These are phyloP conservation scores for Cosmopolites sordidus DNA, from an alignment of 2,888 invertebrate genomes.

Conservation along the genomic window DNA sequence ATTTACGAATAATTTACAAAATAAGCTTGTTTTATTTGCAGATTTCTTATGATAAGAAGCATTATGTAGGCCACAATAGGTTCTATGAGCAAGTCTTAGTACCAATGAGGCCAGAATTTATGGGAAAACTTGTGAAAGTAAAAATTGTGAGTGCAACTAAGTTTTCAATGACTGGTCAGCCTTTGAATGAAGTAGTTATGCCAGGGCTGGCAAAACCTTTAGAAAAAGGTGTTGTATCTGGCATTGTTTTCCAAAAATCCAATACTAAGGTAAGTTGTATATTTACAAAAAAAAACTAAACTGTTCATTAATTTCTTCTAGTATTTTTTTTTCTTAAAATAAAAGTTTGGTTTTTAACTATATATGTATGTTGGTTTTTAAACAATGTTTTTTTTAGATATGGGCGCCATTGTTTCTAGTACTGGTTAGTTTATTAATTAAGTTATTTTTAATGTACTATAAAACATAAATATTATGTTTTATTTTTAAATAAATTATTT, in stretches of 20 bases:
- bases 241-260: conserved; percentile 37
- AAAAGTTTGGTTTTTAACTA: too few relatives aligned
- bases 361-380: too few relatives aligned
- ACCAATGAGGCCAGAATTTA: conserved; percentile 68
- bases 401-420: not conserved
- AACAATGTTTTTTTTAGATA: not conserved
- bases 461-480: too few relatives aligned
- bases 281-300: too few relatives aligned
- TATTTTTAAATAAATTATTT: too few relatives aligned
- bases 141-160: conserved; percentile 65
- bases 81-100: conserved; percentile 90
- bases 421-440: not conserved
- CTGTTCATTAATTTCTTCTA: too few relatives aligned
- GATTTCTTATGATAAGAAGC: conserved; percentile 80
- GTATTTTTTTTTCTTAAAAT: too few relatives aligned
- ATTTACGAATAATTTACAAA: too few relatives aligned
- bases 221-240: conserved; percentile 56
- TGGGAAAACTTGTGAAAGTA: conserved; percentile 82
- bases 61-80: conserved; percentile 93
- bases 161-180: conserved; percentile 73
- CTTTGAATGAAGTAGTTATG: conserved; percentile 53
- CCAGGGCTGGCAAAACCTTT: conserved; percentile 55
- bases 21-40: conserved; percentile 2
- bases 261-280: conserved; percentile 13
- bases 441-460: not conserved